Evolutionary conservation across 2,888 invertebrate genomes (phyloP).

Genomic region (Megaustenia siamemsis): DNA sequence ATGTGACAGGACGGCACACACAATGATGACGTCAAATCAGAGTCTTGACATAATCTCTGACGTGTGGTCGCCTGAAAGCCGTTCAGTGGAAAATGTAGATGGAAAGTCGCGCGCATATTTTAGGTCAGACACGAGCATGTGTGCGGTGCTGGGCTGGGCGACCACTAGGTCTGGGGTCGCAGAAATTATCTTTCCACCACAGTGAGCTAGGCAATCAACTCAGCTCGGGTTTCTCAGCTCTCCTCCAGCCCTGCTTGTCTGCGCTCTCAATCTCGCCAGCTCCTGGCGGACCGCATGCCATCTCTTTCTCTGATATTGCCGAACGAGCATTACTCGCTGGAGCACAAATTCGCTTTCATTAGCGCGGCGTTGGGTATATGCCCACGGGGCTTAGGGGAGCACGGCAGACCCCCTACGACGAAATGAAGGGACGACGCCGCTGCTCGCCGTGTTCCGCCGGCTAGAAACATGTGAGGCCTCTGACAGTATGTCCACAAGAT

Average conservation of each 20-base stretch:
- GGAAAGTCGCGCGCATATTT: slow-evolving; percentile 32
- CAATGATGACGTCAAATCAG: slow-evolving; percentile 54
- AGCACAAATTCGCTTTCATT: slow-evolving; percentile 50
- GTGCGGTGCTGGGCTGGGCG: background rate
- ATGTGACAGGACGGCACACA: slow-evolving; percentile 46
- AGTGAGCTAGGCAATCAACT: slow-evolving; percentile 48
- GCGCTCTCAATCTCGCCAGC: slow-evolving; percentile 7
- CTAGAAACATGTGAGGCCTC: slow-evolving; percentile 33
- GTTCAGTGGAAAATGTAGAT: slow-evolving; percentile 46
- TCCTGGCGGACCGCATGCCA: slow-evolving; percentile 6
- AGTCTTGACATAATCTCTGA: slow-evolving; percentile 49
- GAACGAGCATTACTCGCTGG: slow-evolving; percentile 40
- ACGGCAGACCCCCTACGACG: slow-evolving; percentile 19
- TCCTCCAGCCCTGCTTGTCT: slow-evolving; percentile 33
- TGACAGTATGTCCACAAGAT: slow-evolving; percentile 22
- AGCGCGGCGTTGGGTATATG: slow-evolving; percentile 47
- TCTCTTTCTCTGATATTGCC: slow-evolving; percentile 29
- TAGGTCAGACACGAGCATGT: background rate
- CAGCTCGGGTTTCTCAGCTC: slow-evolving; percentile 23
- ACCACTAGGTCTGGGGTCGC: slow-evolving; percentile 21
- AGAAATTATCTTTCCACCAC: slow-evolving; percentile 51
- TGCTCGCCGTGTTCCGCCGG: slow-evolving; percentile 19
- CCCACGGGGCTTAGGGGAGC: slow-evolving; percentile 35
- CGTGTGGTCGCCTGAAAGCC: slow-evolving; percentile 6
- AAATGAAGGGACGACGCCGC: slow-evolving; percentile 25